phyloP scores from a whole-genome alignment of 2,888 invertebrate species.

The Cancer borealis region DNA sequence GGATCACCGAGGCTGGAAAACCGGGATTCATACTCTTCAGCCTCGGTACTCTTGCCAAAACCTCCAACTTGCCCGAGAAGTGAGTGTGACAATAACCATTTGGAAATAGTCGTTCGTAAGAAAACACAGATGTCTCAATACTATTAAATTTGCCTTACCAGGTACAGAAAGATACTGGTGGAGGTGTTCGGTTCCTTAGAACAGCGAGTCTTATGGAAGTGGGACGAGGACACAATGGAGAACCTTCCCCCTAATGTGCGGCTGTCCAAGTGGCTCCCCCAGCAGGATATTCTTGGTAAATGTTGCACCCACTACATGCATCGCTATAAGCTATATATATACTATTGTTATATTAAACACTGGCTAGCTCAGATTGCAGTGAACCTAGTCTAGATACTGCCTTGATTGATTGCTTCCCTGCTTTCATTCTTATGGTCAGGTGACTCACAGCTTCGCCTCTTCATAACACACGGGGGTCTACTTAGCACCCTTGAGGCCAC shows the following conservation, averaged over 20 bases:
- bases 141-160: not conserved
- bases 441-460: constrained; percentile 85
- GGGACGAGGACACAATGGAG: constrained; percentile 85
- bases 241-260: constrained; percentile 84
- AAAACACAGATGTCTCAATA: too few relatives aligned
- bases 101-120: too few relatives aligned
- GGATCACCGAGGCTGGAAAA: constrained; percentile 62
- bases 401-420: not conserved
- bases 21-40: constrained; percentile 74
- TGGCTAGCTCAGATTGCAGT: too few relatives aligned
- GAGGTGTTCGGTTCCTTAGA: constrained; percentile 87
- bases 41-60: constrained; percentile 61
- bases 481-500: constrained; percentile 86
- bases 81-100: not conserved
- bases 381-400: too few relatives aligned
- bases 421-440: constrained; percentile 29
- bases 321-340: too few relatives aligned
- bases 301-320: too few relatives aligned
- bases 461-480: constrained; percentile 87
- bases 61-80: constrained; percentile 60
- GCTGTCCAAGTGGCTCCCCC: constrained; percentile 86
- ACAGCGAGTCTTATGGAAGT: constrained; percentile 91
- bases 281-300: constrained; percentile 83
- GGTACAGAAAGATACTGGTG: constrained; percentile 57
- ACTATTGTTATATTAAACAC: too few relatives aligned